These are phyloP conservation scores for Petromus typicus DNA, from an alignment of 2,113 vertebrate genomes.

Conservation along the genomic window DNA sequence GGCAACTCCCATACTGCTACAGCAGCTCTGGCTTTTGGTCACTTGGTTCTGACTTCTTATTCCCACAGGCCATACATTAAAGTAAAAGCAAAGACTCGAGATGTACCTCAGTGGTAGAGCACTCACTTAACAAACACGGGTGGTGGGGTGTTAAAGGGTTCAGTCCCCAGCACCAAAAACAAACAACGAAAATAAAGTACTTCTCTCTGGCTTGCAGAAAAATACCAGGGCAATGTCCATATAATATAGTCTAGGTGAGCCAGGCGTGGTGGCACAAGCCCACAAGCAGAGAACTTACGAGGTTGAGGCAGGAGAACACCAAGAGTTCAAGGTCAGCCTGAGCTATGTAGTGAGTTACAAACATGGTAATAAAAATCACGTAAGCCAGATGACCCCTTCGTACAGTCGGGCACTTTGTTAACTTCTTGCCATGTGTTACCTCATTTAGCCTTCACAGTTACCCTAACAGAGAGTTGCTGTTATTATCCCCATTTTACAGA, in stretches of 20 bases:
- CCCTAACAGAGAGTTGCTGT: neutral
- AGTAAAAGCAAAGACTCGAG: neutral
- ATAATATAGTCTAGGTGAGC: neutral
- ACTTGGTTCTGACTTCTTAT: slow-evolving; percentile 4
- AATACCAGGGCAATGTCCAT: neutral
- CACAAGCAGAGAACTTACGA: neutral
- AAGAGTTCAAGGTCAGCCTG: neutral
- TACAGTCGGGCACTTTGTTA: neutral
- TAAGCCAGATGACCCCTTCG: neutral
- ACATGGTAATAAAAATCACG: neutral
- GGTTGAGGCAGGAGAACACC: neutral
- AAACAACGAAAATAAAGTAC: neutral
- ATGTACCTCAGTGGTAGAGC: neutral
- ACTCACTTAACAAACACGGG: neutral
- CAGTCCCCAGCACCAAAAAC: neutral
- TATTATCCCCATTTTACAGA: slow-evolving; percentile 34
- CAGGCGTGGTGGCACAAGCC: neutral
- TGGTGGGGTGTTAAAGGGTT: neutral
- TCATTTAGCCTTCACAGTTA: neutral
- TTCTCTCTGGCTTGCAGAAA: neutral
- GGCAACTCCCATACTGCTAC: neutral
- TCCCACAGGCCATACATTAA: slow-evolving; percentile 22
- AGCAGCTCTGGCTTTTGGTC: neutral
- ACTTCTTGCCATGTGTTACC: neutral
- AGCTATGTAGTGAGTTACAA: neutral